These are phyloP conservation scores for Melipona beecheii DNA, from an alignment of 2,888 invertebrate species.

Conservation along the genomic window DNA sequence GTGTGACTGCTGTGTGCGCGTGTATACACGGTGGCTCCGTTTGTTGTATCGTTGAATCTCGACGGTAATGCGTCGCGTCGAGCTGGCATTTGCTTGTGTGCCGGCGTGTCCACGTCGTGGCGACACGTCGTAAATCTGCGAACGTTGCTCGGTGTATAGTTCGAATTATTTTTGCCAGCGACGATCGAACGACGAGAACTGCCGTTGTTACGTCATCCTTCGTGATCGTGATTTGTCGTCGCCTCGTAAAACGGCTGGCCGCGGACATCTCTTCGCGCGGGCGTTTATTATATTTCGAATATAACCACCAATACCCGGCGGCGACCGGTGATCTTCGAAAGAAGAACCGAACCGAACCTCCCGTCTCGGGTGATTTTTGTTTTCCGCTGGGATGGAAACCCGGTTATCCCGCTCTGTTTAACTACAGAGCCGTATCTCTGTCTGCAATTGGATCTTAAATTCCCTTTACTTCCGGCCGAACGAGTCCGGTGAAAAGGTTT, in stretches of 20 bases:
- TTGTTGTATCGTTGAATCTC: conserved; percentile 57
- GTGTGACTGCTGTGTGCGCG: background rate
- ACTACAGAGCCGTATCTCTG: conserved; percentile 40
- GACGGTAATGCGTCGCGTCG: conserved; percentile 51
- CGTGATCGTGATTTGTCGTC: conserved; percentile 35
- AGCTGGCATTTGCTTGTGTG: conserved; percentile 13
- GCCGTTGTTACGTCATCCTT: conserved; percentile 50
- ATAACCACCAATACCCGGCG: background rate
- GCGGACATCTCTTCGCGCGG: background rate
- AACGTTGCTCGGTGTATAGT: conserved; percentile 58
- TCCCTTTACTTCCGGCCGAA: conserved; percentile 82
- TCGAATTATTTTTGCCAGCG: conserved; percentile 61
- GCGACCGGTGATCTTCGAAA: background rate
- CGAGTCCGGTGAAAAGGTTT: conserved; percentile 80
- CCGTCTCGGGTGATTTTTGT: background rate
- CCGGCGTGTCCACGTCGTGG: conserved; percentile 26
- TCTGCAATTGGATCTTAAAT: conserved; percentile 79
- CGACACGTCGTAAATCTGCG: conserved; percentile 62
- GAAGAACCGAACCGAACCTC: background rate
- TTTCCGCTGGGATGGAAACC: conserved; percentile 4
- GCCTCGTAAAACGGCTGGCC: conserved; percentile 8
- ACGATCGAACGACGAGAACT: conserved; percentile 30
- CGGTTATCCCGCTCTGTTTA: conserved; percentile 40
- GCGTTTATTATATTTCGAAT: background rate
- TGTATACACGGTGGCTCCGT: conserved; percentile 23